These are phyloP conservation scores for Saimiri boliviensis DNA, from an alignment of 2,113 vertebrate species.

Conservation along the genomic window DNA sequence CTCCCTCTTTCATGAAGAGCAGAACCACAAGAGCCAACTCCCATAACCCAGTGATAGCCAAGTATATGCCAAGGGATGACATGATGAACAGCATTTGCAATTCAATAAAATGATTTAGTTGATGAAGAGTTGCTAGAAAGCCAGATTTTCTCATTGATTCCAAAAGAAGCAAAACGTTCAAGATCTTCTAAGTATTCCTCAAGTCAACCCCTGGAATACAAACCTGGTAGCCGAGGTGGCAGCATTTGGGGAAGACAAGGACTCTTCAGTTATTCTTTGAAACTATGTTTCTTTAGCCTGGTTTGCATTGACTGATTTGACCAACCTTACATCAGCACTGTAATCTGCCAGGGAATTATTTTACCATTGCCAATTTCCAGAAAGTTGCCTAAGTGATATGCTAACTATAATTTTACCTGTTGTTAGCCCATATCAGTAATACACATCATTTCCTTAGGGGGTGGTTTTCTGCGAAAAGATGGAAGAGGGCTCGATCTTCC, in stretches of 20 bases:
- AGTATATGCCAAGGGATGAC: background rate
- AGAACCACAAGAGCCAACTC: background rate
- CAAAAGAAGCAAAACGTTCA: conserved; percentile 3
- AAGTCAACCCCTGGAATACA: background rate
- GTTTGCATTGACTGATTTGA: conserved; percentile 27
- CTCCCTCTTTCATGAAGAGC: conserved; percentile 65
- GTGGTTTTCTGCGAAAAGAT: background rate
- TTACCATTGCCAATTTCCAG: conserved; percentile 47
- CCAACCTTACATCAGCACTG: background rate
- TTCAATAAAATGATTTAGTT: conserved; percentile 17
- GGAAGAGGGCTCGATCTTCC: background rate
- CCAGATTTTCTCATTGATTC: background rate
- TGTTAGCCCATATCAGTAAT: conserved; percentile 14
- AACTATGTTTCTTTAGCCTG: background rate
- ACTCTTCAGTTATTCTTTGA: background rate
- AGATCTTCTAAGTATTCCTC: conserved; percentile 3
- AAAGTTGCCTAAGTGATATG: conserved; percentile 14
- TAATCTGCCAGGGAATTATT: background rate
- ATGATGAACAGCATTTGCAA: conserved; percentile 11
- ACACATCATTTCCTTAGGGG: background rate
- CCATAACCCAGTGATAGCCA: background rate
- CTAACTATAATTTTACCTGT: conserved; percentile 26
- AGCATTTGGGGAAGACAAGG: background rate
- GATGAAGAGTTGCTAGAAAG: conserved; percentile 20
- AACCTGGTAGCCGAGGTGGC: background rate